Percentiles rank a stretch among this genome's conserved stretches.
phyloP scores from a whole-genome alignment of 2,113 vertebrate species.

The Regulus satrapa region DNA sequence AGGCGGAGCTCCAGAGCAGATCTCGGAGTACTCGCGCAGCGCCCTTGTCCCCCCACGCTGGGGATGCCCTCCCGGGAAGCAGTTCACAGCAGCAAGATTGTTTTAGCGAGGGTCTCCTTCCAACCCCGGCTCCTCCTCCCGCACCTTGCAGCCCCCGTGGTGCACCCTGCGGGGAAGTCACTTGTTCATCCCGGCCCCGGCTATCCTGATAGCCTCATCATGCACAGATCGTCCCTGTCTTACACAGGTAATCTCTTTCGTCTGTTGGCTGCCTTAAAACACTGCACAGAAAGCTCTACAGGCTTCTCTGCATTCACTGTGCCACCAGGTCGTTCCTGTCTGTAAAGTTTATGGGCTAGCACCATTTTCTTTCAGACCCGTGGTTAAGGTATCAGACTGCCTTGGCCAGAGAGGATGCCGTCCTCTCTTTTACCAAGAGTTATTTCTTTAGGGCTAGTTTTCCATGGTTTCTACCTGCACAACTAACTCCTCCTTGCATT shows the following conservation, averaged over 20 bases:
- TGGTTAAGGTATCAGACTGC: background rate
- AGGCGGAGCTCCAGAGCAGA: background rate
- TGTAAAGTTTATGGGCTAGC: background rate
- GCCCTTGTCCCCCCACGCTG: too few species aligned
- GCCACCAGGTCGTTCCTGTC: background rate
- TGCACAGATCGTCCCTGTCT: background rate
- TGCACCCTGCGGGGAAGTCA: background rate
- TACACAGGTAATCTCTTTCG: background rate
- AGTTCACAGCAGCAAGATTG: background rate
- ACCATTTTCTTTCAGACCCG: background rate
- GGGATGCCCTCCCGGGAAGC: background rate
- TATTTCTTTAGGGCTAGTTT: background rate
- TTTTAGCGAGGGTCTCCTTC: background rate
- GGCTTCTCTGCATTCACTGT: background rate
- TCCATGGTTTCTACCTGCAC: background rate
- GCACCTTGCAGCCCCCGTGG: background rate
- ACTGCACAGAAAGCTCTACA: background rate
- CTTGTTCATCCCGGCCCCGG: accelerated
- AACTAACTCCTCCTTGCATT: background rate
- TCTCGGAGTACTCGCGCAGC: accelerated
- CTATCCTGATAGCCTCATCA: background rate
- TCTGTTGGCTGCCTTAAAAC: background rate
- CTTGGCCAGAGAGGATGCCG: accelerated
- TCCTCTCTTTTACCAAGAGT: background rate
- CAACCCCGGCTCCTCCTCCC: background rate